Conservation (phyloP, 2,113 vertebrate genomes). For the Brachyistius frenatus region DNA sequence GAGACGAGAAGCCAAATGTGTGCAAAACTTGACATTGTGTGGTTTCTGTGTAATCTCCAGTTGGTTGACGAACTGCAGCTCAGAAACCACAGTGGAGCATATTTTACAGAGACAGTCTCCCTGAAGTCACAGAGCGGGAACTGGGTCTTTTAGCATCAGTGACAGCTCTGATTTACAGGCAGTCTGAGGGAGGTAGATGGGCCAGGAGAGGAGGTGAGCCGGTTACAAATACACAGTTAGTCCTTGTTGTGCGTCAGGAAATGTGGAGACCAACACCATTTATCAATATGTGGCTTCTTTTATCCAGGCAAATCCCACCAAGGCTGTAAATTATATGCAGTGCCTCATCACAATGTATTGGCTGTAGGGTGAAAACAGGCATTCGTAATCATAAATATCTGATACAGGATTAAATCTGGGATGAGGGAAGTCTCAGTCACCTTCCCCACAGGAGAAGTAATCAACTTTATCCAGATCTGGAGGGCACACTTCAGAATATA, state of each 20-base stretch:
- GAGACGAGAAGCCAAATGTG: constrained; percentile 10
- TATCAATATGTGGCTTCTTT: constrained; percentile 63
- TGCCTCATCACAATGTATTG: constrained; percentile 22
- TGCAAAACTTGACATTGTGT: constrained; percentile 28
- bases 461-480: constrained; percentile 22
- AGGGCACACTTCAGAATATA: constrained; percentile 13
- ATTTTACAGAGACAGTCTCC: constrained; percentile 40
- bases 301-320: constrained; percentile 38
- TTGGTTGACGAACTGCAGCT: constrained; percentile 20
- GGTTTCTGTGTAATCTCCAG: constrained; percentile 14
- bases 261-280: constrained; percentile 43
- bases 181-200: constrained; percentile 55
- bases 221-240: constrained; percentile 67
- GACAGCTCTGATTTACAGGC: constrained; percentile 72
- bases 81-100: constrained; percentile 25
- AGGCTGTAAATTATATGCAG: constrained; percentile 58
- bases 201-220: constrained; percentile 54
- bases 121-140: constrained; percentile 42
- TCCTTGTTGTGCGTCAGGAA: constrained; percentile 58
- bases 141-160: constrained; percentile 39
- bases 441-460: constrained; percentile 6
- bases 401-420: constrained; percentile 22
- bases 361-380: constrained; percentile 19
- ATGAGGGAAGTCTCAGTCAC: constrained; percentile 13
- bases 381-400: constrained; percentile 53